Base-by-base conservation (phyloP, 2,113 vertebrate genomes). In the Antennarius striatus region DNA sequence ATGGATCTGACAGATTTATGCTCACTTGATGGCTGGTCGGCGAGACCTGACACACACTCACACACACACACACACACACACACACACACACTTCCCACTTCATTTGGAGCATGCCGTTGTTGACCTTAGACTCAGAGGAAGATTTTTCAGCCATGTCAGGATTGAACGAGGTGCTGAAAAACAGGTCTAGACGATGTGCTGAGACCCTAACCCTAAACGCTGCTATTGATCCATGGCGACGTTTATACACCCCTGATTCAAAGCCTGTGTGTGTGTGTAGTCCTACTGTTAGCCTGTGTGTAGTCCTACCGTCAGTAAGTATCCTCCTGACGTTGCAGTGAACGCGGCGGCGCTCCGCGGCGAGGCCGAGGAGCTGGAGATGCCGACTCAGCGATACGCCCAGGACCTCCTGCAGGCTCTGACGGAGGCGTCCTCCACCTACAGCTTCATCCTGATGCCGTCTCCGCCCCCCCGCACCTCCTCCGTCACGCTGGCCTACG, bases 361-460 rank as follows among this genome's bases (percentile, higher is more conserved):
- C 5, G 97, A 99, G 86, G 96, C 95, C 15, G 88, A 83, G 61
- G 97, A 99, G 71, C 92, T 98, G 90, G 95, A 96, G 85, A 95
- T 98, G 95, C 83, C 92, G 51, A 91, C 58, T 81, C 92, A 93
- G 66, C 89, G 91, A 4, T 99, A 99, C 70, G 56, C 95, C 1
- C 90, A 87, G 60, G 95, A 99, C 79, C 91, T 99, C 40, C 91
- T 83, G 68, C 90, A 89, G 87, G 95, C 93, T 2, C 62, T 99
- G 84, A 85, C 93, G 6, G 71, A 70, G 66, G 48, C 79, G 75
- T 70, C 77, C 59, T 9, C 2, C 80, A 3, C 74, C 10, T 98
- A 96, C 72, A 93, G 82, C 69, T 98, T 96, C 68, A 70, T 81
- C 68, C 85, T 98, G 90, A 92, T 88, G 30, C 90, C 83, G 29